Evolutionary conservation across 2,888 invertebrate genomes (phyloP).

Genomic region (Thyatira batis): DNA sequence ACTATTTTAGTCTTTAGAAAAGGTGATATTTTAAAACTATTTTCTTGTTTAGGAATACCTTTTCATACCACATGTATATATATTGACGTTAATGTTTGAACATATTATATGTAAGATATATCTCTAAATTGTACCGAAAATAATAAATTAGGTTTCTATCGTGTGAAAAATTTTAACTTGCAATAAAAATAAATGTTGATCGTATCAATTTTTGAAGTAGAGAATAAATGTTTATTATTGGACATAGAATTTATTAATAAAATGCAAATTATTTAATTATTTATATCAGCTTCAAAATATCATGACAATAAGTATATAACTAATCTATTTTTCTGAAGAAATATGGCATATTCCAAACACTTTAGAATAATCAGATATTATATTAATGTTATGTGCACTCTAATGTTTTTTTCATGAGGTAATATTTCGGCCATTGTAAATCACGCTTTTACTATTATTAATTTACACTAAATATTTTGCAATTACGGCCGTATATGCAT

Average conservation of each 20-base stretch:
- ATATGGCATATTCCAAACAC: conserved; percentile 24
- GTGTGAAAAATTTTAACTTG: conserved; percentile 29
- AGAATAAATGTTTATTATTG: background rate
- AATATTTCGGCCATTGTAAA: conserved; percentile 20
- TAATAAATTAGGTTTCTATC: conserved; percentile 30
- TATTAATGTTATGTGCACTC: conserved; percentile 14
- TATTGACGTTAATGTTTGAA: conserved; percentile 68
- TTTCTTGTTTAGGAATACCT: conserved; percentile 62
- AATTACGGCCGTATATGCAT: conserved; percentile 54
- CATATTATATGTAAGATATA: conserved; percentile 56
- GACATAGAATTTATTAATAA: conserved; percentile 5
- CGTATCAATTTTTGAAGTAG: background rate
- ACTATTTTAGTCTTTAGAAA: conserved; percentile 69
- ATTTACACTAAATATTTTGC: background rate
- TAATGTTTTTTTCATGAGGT: conserved; percentile 1
- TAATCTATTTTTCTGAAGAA: conserved; percentile 64
- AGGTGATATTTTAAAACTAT: conserved; percentile 77
- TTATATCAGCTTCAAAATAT: conserved; percentile 51
- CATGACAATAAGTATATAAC: conserved; percentile 75
- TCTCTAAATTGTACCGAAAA: conserved; percentile 34
- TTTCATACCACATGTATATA: conserved; percentile 66
- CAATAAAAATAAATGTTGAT: conserved; percentile 33
- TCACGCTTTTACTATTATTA: conserved; percentile 18
- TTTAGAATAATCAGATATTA: conserved; percentile 15
- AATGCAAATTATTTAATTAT: conserved; percentile 35